phyloP scores from a whole-genome alignment of 2,797 vertebrate species.

The Microchirus variegatus region DNA sequence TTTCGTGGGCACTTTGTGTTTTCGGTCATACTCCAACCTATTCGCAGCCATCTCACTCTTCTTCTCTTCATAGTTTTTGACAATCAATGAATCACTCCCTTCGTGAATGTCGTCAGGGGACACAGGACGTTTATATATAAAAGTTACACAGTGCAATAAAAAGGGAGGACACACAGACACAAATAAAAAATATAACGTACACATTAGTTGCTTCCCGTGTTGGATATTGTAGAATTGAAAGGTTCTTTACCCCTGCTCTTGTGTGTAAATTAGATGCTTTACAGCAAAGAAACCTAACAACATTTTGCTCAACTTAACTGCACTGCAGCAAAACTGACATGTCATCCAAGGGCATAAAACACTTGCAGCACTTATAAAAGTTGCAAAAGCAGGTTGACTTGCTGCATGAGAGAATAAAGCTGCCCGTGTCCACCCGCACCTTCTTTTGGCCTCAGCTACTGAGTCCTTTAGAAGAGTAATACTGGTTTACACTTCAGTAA shows the following conservation, averaged over 20 bases:
- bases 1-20: no score
- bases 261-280: slow-evolving; percentile 22
- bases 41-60: no score
- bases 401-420: slow-evolving; percentile 44
- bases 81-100: no score
- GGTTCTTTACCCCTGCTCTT: background rate
- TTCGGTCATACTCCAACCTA: no score
- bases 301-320: slow-evolving; percentile 32
- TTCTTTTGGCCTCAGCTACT: slow-evolving; percentile 51
- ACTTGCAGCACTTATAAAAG: slow-evolving; percentile 50
- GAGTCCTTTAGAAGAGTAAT: slow-evolving; percentile 52
- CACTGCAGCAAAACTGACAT: slow-evolving; percentile 39
- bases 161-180: no score
- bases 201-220: background rate
- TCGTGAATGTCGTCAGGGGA: no score
- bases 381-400: slow-evolving; percentile 52
- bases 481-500: slow-evolving; percentile 66
- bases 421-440: slow-evolving; percentile 57
- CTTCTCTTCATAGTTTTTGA: no score
- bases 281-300: slow-evolving; percentile 20
- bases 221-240: background rate
- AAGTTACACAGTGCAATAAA: no score
- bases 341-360: slow-evolving; percentile 50
- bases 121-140: no score
- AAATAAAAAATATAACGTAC: no score